Evolutionary conservation across 2,113 vertebrate genomes (phyloP), one percentile per base, ranked within the genome.

Genomic region (Rana temporaria): DNA sequence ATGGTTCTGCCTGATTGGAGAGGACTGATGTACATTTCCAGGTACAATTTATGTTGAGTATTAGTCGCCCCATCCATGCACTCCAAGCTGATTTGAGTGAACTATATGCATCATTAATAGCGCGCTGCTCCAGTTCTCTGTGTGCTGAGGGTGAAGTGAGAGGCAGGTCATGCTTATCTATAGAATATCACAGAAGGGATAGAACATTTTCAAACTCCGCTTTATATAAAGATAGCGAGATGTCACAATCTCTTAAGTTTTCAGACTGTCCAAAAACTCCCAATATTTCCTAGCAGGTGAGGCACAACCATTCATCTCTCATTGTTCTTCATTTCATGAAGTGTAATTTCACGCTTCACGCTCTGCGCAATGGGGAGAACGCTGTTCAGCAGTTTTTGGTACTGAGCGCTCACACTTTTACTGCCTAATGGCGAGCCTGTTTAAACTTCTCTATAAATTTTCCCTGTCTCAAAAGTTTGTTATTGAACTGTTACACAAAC

Each of bases 331-430:
- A 70, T 79, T 42, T 69, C 48, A 56, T 69, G 78, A 79, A 60
- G 78, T 79, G 78, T 79, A 69, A 79, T 79, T 79, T 79, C 78
- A 79, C 78, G 78, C 65, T 69, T 34, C 53, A 17, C 78, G 56
- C 66, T 68, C 55, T 60, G 19, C 65, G 60, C 65, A 67, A 69
- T 79, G 63, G 56, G 63, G 52, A 79, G 63, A 56, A 57, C 52
- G 30, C 62, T 38, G 77, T 64, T 67, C 64, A 66, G 77, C 63
- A 79, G 56, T 79, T 79, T 38, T 60, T 38, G 30, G 30, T 69
- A 32, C 34, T 60, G 78, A 79, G 56, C 59, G 20, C 78, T 19
- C 20, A 24, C 20, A 20, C 20, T 56, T n/a, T 34, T 59, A 9
- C 52, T 68, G 64, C n/a, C 68, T 69, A 79, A 68, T 42, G 53